Conservation (phyloP, 1,140 invertebrate species). For the Atta texana region DNA sequence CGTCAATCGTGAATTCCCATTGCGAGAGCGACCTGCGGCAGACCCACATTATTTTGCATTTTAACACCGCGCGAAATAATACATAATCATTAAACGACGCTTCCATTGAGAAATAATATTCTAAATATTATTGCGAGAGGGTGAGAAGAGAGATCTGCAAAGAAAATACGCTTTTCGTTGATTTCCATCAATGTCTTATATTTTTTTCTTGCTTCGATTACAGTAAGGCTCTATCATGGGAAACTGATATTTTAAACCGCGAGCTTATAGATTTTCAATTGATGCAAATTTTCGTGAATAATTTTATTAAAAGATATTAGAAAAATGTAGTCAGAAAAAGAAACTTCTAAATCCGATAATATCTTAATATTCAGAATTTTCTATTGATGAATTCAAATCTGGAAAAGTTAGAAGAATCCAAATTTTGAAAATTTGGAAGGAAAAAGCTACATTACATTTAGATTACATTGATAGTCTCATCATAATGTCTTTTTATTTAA, state of each 20-base stretch:
- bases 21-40: neutral
- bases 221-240: neutral
- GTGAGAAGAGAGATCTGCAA: neutral
- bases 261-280: no score
- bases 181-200: constrained; percentile 1
- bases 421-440: no score
- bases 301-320: neutral
- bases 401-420: no score
- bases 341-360: no score
- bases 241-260: neutral
- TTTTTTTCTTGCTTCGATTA: neutral
- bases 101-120: constrained; percentile 63
- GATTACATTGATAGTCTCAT: no score
- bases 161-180: neutral
- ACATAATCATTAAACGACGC: constrained; percentile 55
- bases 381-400: no score
- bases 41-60: constrained; percentile 50
- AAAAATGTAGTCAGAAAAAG: no score
- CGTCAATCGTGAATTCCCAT: constrained; percentile 45
- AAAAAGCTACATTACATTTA: no score
- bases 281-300: neutral
- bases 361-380: no score
- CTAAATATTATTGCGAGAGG: constrained; percentile 33
- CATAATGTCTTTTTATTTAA: no score
- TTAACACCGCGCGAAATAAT: constrained; percentile 61